A percentile compares a stretch with the other conserved stretches of the same genome.
Evolutionary conservation across 2,113 vertebrate species (phyloP).

Genomic region (Bubo blakistoni): DNA sequence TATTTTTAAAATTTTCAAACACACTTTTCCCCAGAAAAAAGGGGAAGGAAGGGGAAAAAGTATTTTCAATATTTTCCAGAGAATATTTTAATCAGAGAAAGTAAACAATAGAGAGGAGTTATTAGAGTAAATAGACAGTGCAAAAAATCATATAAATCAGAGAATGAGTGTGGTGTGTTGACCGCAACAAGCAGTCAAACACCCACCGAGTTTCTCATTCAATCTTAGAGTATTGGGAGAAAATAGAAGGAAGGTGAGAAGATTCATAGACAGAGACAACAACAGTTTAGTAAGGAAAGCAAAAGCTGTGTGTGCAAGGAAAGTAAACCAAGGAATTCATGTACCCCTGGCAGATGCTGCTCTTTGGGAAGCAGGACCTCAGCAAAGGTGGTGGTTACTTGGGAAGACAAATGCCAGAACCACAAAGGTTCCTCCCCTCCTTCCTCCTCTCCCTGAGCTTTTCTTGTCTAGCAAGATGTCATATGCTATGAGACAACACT

Average conservation of each 20-base stretch:
- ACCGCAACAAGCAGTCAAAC: neutral
- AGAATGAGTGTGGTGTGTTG: neutral
- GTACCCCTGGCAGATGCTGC: neutral
- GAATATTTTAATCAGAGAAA: neutral
- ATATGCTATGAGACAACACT: accelerated
- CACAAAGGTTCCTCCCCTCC: neutral
- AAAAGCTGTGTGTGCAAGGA: neutral
- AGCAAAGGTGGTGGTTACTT: neutral
- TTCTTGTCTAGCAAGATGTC: neutral
- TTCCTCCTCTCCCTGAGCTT: neutral
- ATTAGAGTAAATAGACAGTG: neutral
- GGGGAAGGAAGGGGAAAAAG: neutral
- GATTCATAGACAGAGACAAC: neutral
- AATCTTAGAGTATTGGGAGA: neutral
- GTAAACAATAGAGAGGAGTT: neutral
- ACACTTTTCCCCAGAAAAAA: neutral
- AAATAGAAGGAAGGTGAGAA: neutral
- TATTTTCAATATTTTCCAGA: neutral
- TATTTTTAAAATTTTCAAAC: neutral
- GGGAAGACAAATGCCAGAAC: neutral
- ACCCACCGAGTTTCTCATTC: neutral
- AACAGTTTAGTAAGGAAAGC: neutral
- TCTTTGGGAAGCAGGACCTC: neutral
- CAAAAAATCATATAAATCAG: neutral
- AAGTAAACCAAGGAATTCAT: neutral